phyloP scores from a whole-genome alignment of 2,113 vertebrate genomes.

The Tragulus kanchil region DNA sequence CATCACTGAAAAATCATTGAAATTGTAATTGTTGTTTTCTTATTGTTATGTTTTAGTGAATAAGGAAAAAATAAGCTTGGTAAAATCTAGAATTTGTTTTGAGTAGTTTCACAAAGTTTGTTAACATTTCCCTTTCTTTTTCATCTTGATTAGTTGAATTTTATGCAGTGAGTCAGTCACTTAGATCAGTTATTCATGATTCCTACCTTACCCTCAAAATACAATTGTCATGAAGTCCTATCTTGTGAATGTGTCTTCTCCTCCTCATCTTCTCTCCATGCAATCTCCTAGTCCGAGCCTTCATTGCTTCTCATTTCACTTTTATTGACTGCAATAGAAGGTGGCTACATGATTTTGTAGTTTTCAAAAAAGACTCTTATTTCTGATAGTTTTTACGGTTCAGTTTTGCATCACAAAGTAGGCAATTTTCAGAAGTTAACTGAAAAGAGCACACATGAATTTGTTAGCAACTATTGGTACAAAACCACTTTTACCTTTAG shows the following conservation, averaged over 20 bases:
- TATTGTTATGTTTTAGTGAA: not conserved
- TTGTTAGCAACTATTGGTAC: not conserved
- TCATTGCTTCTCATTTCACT: not conserved
- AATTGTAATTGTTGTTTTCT: not conserved
- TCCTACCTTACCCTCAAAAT: not conserved
- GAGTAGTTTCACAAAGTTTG: not conserved
- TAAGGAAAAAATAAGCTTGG: not conserved
- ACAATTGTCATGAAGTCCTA: not conserved
- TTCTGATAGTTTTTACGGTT: conserved; percentile 30
- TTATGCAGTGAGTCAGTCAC: not conserved
- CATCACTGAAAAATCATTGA: not conserved
- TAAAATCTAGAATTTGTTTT: not conserved
- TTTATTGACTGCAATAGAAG: not conserved
- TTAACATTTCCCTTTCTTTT: not conserved
- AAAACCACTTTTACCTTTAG: conserved; percentile 4
- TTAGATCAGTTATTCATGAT: not conserved
- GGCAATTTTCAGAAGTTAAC: conserved; percentile 37
- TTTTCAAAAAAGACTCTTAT: not conserved
- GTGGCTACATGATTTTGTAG: not conserved
- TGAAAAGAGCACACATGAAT: not conserved
- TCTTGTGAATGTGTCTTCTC: not conserved
- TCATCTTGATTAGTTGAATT: not conserved
- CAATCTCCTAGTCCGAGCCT: not conserved
- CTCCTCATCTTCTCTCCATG: not conserved
- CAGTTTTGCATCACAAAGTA: conserved; percentile 8